Evolutionary conservation across 2,888 invertebrate species (phyloP), one percentile per base, ranked within the genome.

Genomic region (Nemapogon koenigi): DNA sequence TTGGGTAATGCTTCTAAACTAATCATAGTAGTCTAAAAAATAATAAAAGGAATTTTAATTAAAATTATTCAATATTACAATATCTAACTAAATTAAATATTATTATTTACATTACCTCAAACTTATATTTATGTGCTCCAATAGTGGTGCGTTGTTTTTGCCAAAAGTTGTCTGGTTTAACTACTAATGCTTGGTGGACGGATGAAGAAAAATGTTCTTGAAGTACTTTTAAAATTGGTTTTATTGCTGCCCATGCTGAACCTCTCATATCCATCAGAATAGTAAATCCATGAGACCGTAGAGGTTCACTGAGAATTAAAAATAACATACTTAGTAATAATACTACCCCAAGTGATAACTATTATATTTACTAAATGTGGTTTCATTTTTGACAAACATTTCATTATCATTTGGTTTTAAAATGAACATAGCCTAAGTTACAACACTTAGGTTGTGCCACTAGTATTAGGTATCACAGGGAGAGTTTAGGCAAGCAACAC

Each of bases 151-250:
- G 89, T 78, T 98, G 97, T 78, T 98, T 98, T 78, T 98, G 97
- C 97, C 97, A 97, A 82, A 99, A 98, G 69, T 97, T 97, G 63
- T 99, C 98, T 50, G 97, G 97, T 81, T 98, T 97, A 54, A 98
- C 96, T 65, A 99, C 95, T 62, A 94, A 92, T 51, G 95, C 97
- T 69, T 91, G 90, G 76, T 96, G 91, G 60, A 98, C 91, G 64
- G 85, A 87, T 53, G 94, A 90, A 55, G 94, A 89, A 72, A 97
- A 97, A 76, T 94, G 92, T 70, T 98, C 97, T 83, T 98, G 91
- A 50, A 94, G 83, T 58, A 95, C 94, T 84, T 98, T 98, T 51
- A 99, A 82, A 62, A 99, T 95, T 45, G 97, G 96, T 81, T 98
- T 98, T 46, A 97, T 95, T 46, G 93, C 94, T 58, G 93, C 91